Evolutionary conservation across 2,888 invertebrate species (phyloP).

Genomic region (Drosophila koepferae): DNA sequence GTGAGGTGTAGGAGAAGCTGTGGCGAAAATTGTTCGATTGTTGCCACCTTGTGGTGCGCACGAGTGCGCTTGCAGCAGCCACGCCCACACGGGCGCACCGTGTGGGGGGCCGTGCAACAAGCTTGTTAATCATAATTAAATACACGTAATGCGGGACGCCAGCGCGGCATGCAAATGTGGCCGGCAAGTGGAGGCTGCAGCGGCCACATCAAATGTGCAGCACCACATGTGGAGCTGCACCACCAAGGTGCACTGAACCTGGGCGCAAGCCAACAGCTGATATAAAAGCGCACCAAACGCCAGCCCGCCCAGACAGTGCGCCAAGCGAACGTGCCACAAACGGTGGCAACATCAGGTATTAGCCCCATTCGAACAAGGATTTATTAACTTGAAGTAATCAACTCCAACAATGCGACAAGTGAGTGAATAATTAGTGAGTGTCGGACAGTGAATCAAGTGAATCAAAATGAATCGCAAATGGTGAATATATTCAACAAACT

Average conservation of each 20-base stretch:
- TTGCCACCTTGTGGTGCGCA: constrained; percentile 54
- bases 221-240: constrained; percentile 50
- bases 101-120: constrained; percentile 11
- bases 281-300: constrained; percentile 59
- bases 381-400: constrained; percentile 29
- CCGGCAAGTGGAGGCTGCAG: constrained; percentile 54
- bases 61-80: constrained; percentile 58
- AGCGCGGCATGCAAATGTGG: constrained; percentile 64
- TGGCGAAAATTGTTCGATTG: constrained; percentile 62
- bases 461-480: not conserved
- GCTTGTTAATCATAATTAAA: constrained; percentile 68
- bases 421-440: constrained; percentile 38
- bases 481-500: not conserved
- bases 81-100: constrained; percentile 15
- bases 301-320: constrained; percentile 60
- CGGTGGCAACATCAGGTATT: constrained; percentile 38
- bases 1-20: constrained; percentile 51
- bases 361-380: constrained; percentile 33
- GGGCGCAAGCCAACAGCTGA: constrained; percentile 24
- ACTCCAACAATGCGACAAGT: constrained; percentile 54
- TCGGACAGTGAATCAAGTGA: constrained; percentile 3
- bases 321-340: constrained; percentile 54
- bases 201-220: constrained; percentile 43
- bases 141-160: constrained; percentile 59
- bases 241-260: constrained; percentile 71